Evolutionary conservation across 2,888 invertebrate genomes (phyloP).

Genomic region (Nysson spinosus): DNA sequence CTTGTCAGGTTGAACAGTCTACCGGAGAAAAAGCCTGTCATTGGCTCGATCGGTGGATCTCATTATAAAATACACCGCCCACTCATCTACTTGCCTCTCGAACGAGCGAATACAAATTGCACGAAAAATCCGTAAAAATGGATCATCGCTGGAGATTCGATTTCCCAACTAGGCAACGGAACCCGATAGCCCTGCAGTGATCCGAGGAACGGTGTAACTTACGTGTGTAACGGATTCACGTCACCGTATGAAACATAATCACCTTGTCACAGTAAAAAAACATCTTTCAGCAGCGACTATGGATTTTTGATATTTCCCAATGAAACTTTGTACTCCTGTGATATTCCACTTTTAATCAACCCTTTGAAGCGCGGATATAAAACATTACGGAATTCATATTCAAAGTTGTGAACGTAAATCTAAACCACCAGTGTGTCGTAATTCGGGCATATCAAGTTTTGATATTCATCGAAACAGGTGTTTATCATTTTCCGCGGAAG

Average conservation of each 20-base stretch:
- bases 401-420: too few relatives aligned
- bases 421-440: too few relatives aligned
- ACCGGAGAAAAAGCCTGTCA: not conserved
- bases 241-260: conserved; percentile 23
- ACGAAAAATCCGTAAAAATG: conserved; percentile 38
- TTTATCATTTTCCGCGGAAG: too few relatives aligned
- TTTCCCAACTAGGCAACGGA: conserved; percentile 43
- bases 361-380: conserved; percentile 19
- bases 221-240: conserved; percentile 24
- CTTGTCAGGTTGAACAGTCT: conserved; percentile 13
- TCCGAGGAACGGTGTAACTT: conserved; percentile 21
- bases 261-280: conserved; percentile 8
- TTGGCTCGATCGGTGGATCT: conserved; percentile 31
- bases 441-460: too few relatives aligned
- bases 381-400: too few relatives aligned
- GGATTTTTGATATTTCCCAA: not conserved
- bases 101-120: conserved; percentile 44
- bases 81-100: conserved; percentile 8
- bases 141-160: conserved; percentile 46
- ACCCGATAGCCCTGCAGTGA: conserved; percentile 30
- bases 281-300: not conserved
- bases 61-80: conserved; percentile 33
- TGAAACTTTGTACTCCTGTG: too few relatives aligned
- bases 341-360: conserved; percentile 27
- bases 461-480: too few relatives aligned